Evolutionary conservation across 1,140 invertebrate species (phyloP).

Genomic region (Drosophila sulfurigaster): DNA sequence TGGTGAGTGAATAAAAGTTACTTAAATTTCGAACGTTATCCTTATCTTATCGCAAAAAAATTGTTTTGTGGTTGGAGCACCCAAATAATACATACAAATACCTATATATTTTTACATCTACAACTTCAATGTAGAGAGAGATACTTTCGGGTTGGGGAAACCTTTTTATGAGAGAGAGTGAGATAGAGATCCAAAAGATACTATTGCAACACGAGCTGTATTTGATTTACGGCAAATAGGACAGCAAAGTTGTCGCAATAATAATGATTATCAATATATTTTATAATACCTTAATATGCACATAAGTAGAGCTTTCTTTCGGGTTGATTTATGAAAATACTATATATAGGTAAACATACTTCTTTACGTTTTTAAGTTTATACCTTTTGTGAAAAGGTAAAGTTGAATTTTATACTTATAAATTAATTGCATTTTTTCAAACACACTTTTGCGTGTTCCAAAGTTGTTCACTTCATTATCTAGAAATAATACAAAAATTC

Average conservation of each 20-base stretch:
- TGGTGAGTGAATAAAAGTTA: slow-evolving; percentile 66
- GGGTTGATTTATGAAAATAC: too few relatives aligned
- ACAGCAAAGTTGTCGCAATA: neutral
- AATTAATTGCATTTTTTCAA: too few relatives aligned
- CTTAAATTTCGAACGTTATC: slow-evolving; percentile 34
- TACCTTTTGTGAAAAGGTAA: too few relatives aligned
- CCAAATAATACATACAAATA: slow-evolving; percentile 8
- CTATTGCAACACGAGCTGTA: neutral
- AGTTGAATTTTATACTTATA: too few relatives aligned
- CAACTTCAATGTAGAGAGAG: slow-evolving; percentile 3
- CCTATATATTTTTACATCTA: neutral
- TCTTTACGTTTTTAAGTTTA: too few relatives aligned
- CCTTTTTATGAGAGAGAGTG: slow-evolving; percentile 47
- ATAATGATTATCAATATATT: neutral
- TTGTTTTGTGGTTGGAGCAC: slow-evolving; percentile 37
- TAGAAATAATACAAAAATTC: too few relatives aligned
- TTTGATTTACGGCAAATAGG: slow-evolving; percentile 3
- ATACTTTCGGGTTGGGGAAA: slow-evolving; percentile 29
- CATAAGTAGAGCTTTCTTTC: too few relatives aligned
- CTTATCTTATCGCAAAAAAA: slow-evolving; percentile 65
- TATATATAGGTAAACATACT: too few relatives aligned
- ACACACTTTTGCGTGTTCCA: too few relatives aligned
- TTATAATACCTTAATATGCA: neutral
- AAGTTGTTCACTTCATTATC: too few relatives aligned
- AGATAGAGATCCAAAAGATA: neutral